Base-by-base conservation (phyloP, 2,113 vertebrate genomes). In the Proterorhinus semilunaris region DNA sequence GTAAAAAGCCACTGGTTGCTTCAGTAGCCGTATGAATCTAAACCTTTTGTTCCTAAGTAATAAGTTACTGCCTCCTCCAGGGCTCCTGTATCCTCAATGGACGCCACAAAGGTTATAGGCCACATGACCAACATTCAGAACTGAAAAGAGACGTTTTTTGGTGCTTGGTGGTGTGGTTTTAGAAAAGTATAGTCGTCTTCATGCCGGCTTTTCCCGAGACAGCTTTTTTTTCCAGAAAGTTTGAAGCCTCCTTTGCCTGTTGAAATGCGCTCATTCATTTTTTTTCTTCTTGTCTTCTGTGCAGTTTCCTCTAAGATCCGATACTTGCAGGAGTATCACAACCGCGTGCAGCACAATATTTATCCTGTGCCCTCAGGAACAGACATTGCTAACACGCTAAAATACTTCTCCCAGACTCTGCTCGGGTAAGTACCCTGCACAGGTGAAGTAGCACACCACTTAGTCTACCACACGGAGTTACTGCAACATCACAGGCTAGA, bases 361-460 rank as follows among this genome's bases (percentile, higher is more conserved):
- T 99, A 99, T 86, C 98, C 98, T 81, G 98, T 99, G 90, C 98
- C 98, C 82, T 98, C 97, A 82, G 98, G 98, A 93, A 98, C 97
- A 91, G 98, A 99, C 93, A 99, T 99, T 93, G 98, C 98, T 94
- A 99, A 99, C 93, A 99, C 98, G 91, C 92, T 99, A 96, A 99
- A 99, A 93, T 99, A 99, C 92, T 99, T 99, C 95, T 98, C 98
- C 91, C 98, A 99, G 91, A 99, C 97, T 2, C 94, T 99, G 85
- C 93, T 99, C 94, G 98, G 98, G 98, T 99, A 98, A 98, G 98
- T 95, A 91, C 88, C 74, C 86, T 67, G 87, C 87, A 87, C 87
- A 93, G 92, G 91, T 92, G 87, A 92, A 85, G 85, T 89, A 91
- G 83, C 66, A 85, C 66, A 89, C 65, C 83, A 52, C 69, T 81